Conservation (phyloP, 2,888 invertebrate genomes). For the Craniophora ligustri region DNA sequence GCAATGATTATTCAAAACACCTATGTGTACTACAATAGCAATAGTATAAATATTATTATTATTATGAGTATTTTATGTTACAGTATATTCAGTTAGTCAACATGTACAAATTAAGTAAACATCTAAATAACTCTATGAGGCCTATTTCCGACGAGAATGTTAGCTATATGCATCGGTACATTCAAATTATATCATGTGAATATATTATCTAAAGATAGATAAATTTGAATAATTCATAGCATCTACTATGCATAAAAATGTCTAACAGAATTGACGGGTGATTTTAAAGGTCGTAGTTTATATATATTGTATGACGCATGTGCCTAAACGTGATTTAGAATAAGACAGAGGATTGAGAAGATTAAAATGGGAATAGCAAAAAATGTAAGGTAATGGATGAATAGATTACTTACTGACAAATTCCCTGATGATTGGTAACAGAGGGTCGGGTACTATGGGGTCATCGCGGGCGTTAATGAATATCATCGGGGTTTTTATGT, state of each 20-base stretch:
- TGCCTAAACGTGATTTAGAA: background rate
- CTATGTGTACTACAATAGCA: too few relatives aligned
- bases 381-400: background rate
- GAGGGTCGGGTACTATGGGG: conserved; percentile 95
- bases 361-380: too few relatives aligned
- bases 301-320: background rate
- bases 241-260: background rate
- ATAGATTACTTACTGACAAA: conserved; percentile 91
- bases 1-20: too few relatives aligned
- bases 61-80: too few relatives aligned
- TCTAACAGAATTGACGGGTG: conserved; percentile 9
- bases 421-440: conserved; percentile 92
- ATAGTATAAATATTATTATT: too few relatives aligned
- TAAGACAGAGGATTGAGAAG: too few relatives aligned
- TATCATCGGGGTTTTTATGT: conserved; percentile 95
- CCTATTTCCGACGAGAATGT: too few relatives aligned
- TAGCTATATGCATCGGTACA: too few relatives aligned
- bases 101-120: conserved; percentile 19
- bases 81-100: background rate
- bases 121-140: conserved; percentile 28
- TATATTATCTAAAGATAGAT: background rate
- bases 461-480: conserved; percentile 97
- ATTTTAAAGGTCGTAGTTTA: background rate
- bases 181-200: background rate
- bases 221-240: too few relatives aligned